These are phyloP conservation scores for Sympetrum striolatum DNA, from an alignment of 2,888 invertebrate species.

Conservation along the genomic window DNA sequence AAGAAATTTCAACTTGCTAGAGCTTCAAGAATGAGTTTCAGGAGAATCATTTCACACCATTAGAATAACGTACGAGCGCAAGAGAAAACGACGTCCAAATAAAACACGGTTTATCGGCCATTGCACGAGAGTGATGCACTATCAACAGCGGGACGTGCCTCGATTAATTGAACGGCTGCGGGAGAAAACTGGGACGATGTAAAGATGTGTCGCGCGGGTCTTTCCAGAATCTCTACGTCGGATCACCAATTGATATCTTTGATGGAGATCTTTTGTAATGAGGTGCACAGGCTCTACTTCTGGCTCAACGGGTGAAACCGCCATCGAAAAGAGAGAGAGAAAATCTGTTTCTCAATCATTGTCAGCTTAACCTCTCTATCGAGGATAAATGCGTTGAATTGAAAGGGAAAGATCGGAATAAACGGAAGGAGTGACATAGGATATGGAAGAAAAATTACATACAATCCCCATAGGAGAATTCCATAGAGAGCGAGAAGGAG, in stretches of 20 bases:
- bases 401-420: neutral
- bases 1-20: too few species aligned
- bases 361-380: neutral
- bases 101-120: neutral
- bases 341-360: neutral
- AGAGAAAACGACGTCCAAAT: neutral
- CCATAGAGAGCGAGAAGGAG: too few species aligned
- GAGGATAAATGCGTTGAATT: neutral
- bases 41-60: too few species aligned
- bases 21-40: too few species aligned
- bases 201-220: neutral
- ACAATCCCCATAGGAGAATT: too few species aligned
- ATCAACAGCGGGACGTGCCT: neutral
- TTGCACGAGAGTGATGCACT: neutral
- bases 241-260: neutral
- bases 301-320: neutral
- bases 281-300: neutral
- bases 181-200: neutral
- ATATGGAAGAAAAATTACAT: neutral
- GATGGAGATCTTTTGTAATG: neutral
- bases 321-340: neutral
- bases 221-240: too few species aligned
- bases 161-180: neutral
- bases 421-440: neutral
- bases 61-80: too few species aligned